These are phyloP conservation scores for Oncorhynchus masou DNA, from an alignment of 2,113 vertebrate genomes.

Conservation along the genomic window DNA sequence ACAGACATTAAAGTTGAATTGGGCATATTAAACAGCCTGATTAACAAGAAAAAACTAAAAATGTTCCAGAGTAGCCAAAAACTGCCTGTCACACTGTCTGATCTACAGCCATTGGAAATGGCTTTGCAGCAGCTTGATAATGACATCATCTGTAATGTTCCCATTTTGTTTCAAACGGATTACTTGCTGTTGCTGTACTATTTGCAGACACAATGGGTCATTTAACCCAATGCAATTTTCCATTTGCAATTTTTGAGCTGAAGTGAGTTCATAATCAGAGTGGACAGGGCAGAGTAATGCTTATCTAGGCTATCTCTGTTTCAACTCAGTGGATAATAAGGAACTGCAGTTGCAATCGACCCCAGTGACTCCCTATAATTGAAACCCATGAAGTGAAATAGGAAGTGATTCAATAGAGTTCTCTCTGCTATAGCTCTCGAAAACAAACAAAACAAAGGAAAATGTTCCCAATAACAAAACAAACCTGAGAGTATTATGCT, in stretches of 20 bases:
- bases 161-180: background rate
- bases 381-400: conserved; percentile 3
- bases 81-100: conserved; percentile 32
- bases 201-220: conserved; percentile 20
- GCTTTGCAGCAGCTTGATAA: conserved; percentile 28
- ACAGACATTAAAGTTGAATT: background rate
- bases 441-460: background rate
- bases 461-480: background rate
- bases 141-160: conserved; percentile 31
- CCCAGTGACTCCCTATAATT: conserved; percentile 24
- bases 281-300: background rate
- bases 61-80: background rate
- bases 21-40: background rate
- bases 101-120: conserved; percentile 23
- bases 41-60: background rate
- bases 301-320: conserved; percentile 2
- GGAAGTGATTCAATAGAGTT: background rate
- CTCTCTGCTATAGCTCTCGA: background rate
- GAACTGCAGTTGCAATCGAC: conserved; percentile 22
- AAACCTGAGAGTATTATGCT: conserved; percentile 20
- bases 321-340: conserved; percentile 4
- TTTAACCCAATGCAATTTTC: background rate
- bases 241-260: conserved; percentile 3
- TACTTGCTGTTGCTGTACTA: background rate
- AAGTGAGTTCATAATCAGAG: conserved; percentile 9